Evolutionary conservation across 2,888 invertebrate species (phyloP), one percentile per base, ranked within the genome.

Genomic region (Operophtera brumata): DNA sequence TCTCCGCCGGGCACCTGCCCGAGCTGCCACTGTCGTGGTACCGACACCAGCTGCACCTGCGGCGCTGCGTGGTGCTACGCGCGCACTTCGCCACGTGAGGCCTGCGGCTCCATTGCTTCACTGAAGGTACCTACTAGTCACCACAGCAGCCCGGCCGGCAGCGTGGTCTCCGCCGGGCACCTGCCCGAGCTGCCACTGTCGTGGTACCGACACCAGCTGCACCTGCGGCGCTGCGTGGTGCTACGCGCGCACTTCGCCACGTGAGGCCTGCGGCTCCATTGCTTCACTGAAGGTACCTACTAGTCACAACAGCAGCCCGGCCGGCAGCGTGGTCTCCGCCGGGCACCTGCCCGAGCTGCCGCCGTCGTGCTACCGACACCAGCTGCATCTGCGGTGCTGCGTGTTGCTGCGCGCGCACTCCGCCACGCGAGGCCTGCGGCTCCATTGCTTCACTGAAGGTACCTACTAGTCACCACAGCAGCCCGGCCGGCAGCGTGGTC

Each of bases 161-260:
- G 48, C 9, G 26, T 42, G 13, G 39, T 71, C 30, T 3, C 67
- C 75, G 1, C 76, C 78, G 46, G 81, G 75, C 93, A 83, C 76
- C 92, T 84, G 84, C 94, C 90, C 84, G 94, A 77, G 92, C 95
- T 98, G 71, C 98, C 98, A 10, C 90, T 97, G 57, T 93, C 94
- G 45, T 98, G 97, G 88, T 97, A 96, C 89, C 94, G 97, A 66
- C 96, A 97, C 66, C 97, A 97, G 84, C 92, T 97, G 71, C 98
- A 97, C 84, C 90, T 98, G 72, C 95, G 97, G 47, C 94, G 95
- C 69, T 94, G 95, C 52, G 94, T 94, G 60, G 95, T 97, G 32
- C 82, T 97, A 55, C 91, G 97, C 48, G 93, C 94, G 47, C 91
- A 93, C 51, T 90, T 91, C 39, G 92, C 92, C 62, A 96, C 96